Conservation (phyloP, 2,113 vertebrate species). For the Fregetta grallaria region DNA sequence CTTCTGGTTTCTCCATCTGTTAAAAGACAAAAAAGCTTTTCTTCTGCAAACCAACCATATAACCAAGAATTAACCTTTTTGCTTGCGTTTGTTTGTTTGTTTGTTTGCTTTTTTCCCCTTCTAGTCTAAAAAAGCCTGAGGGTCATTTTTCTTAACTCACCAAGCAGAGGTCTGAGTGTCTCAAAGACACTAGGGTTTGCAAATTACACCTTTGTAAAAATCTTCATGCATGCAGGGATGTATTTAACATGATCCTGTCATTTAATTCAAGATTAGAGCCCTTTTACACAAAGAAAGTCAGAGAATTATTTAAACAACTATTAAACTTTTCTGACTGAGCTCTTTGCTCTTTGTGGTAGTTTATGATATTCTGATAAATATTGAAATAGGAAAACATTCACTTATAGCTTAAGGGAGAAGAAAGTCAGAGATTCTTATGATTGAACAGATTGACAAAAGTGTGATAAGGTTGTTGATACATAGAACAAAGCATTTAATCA, state of each 20-base stretch:
- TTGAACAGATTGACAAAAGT: not conserved
- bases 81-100: not conserved
- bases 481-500: not conserved
- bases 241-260: not conserved
- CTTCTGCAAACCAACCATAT: not conserved
- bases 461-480: not conserved
- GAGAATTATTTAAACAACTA: not conserved
- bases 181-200: not conserved
- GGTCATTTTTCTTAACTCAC: not conserved
- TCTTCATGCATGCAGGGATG: not conserved
- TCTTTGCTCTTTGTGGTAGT: not conserved
- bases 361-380: not conserved
- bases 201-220: not conserved
- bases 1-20: not conserved
- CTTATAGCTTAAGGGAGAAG: not conserved
- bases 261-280: not conserved
- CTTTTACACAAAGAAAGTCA: not conserved
- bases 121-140: not conserved
- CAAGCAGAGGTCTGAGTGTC: not conserved
- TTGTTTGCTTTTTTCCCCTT: not conserved
- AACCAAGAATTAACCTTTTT: not conserved
- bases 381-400: not conserved
- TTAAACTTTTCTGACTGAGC: not conserved
- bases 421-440: not conserved
- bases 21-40: not conserved